phyloP scores from a whole-genome alignment of 30 jellyfish, hydroid and myxozoan species.

The Cassiopea xamachana region DNA sequence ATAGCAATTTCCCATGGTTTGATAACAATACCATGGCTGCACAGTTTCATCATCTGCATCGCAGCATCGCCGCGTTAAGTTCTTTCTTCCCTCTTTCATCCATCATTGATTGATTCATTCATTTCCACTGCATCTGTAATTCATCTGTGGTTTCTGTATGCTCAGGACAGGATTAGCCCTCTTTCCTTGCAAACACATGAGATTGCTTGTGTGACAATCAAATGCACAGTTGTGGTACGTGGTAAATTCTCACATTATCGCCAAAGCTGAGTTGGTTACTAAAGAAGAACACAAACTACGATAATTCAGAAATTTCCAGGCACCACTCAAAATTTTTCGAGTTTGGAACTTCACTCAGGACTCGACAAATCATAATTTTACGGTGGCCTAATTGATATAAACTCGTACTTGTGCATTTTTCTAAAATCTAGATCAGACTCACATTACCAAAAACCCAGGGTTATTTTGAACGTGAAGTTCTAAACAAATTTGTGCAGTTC shows the following conservation, averaged over 20 bases:
- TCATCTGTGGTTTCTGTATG: neutral
- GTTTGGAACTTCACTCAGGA: neutral
- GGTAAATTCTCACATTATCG: neutral
- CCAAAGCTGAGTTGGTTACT: neutral
- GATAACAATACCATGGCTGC: neutral
- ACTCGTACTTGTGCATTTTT: too few relatives aligned
- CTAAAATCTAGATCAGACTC: too few relatives aligned
- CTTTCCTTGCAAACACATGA: neutral
- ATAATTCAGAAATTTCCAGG: neutral
- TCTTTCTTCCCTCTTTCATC: neutral
- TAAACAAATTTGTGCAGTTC: too few relatives aligned
- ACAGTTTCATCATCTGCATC: neutral
- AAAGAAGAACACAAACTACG: neutral
- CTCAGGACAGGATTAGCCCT: neutral
- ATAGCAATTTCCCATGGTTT: neutral
- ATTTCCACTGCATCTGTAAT: neutral
- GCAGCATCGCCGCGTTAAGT: neutral
- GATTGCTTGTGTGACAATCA: conserved; percentile 4
- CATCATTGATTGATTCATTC: neutral
- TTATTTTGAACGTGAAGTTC: too few relatives aligned
- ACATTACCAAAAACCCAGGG: too few relatives aligned
- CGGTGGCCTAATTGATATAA: too few relatives aligned
- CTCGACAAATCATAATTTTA: too few relatives aligned
- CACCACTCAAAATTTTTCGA: neutral
- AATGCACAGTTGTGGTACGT: neutral